Evolutionary conservation across 2,797 vertebrate species (phyloP).

Genomic region (Alosa sapidissima): DNA sequence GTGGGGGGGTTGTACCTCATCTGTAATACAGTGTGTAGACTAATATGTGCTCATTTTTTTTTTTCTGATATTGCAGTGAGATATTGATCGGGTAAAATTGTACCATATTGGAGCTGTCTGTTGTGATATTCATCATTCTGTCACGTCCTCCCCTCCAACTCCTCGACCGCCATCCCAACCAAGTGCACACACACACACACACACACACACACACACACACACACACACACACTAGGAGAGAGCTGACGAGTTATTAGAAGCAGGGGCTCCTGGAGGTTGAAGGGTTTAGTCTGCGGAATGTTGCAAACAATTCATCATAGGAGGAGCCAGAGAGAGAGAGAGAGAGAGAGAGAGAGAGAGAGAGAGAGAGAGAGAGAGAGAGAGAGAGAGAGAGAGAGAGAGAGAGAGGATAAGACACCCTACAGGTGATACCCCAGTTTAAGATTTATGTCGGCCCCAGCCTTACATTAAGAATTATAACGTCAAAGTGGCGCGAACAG

Average conservation of each 20-base stretch:
- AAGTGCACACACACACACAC: neutral
- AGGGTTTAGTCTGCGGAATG: slow-evolving; percentile 94
- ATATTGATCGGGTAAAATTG: slow-evolving; percentile 99
- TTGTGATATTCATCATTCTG: slow-evolving; percentile 99
- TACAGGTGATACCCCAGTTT: slow-evolving; percentile 79
- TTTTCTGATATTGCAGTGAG: slow-evolving; percentile 98
- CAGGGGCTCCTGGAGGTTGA: slow-evolving; percentile 96
- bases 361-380: slow-evolving; percentile 32
- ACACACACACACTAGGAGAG: slow-evolving; percentile 64
- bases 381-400: slow-evolving; percentile 49
- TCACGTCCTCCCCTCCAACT: slow-evolving; percentile 79
- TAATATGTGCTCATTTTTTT: slow-evolving; percentile 99
- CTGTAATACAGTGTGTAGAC: slow-evolving; percentile 99
- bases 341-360: slow-evolving; percentile 52
- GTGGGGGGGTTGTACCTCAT: slow-evolving; percentile 86
- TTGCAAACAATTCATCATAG: slow-evolving; percentile 95
- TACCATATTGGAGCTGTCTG: slow-evolving; percentile 99
- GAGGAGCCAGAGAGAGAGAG: slow-evolving; percentile 41
- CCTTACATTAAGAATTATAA: slow-evolving; percentile 82
- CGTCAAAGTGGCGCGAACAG: slow-evolving; percentile 73
- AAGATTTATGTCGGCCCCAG: slow-evolving; percentile 80
- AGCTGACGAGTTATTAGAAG: slow-evolving; percentile 98
- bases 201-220: neutral
- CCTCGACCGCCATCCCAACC: slow-evolving; percentile 15
- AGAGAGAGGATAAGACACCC: slow-evolving; percentile 63